Evolutionary conservation across 2,888 invertebrate species (phyloP).

Genomic region (Cataglyphis livida): DNA sequence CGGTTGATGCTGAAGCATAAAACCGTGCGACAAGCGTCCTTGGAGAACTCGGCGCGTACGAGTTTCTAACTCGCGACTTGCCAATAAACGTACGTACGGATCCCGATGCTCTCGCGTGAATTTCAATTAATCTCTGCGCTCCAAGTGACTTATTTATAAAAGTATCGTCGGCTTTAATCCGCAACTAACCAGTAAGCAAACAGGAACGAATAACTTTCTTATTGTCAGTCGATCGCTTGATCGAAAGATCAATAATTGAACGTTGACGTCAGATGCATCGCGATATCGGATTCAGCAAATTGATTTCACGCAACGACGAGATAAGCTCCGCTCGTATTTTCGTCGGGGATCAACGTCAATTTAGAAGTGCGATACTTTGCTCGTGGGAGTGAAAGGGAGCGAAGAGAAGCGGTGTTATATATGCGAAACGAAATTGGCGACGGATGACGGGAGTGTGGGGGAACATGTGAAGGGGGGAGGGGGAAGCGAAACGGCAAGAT

Average conservation of each 20-base stretch:
- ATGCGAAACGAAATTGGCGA: constrained; percentile 8
- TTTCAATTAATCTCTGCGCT: background rate
- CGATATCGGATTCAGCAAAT: constrained; percentile 28
- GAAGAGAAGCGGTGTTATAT: constrained; percentile 16
- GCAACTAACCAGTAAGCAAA: background rate
- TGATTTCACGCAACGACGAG: constrained; percentile 19
- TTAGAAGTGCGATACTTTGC: constrained; percentile 43
- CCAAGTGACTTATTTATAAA: constrained; percentile 5
- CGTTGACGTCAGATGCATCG: constrained; percentile 5
- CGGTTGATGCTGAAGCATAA: constrained; percentile 20
- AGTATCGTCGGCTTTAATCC: background rate
- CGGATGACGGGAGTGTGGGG: background rate
- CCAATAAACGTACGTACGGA: background rate
- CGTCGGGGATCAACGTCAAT: constrained; percentile 51
- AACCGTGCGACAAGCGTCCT: constrained; percentile 25
- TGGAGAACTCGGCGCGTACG: background rate
- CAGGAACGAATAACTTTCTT: constrained; percentile 7
- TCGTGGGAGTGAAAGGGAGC: constrained; percentile 17
- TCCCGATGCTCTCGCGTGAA: background rate
- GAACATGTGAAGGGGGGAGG: constrained; percentile 39
- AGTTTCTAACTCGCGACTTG: background rate
- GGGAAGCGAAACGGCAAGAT: constrained; percentile 61
- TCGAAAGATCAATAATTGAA: constrained; percentile 14
- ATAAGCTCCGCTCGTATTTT: constrained; percentile 14
- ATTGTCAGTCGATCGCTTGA: constrained; percentile 6